Conservation (phyloP, 1,140 invertebrate species). For the Oscheius sp. region DNA sequence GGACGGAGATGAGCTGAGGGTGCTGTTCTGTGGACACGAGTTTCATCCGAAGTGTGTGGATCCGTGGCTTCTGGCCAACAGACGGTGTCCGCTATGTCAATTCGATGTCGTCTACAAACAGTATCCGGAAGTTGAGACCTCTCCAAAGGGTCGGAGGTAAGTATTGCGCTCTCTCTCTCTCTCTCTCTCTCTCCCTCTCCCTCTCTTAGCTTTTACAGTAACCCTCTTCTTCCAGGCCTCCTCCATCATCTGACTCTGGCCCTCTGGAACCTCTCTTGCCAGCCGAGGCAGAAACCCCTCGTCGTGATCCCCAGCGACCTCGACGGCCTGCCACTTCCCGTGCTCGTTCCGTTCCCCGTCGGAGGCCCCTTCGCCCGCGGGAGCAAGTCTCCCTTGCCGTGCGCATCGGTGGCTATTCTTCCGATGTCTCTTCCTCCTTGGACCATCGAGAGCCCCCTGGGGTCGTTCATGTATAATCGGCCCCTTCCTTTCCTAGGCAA, state of each 20-base stretch:
- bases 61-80: slow-evolving; percentile 44
- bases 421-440: slow-evolving; percentile 3
- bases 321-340: neutral
- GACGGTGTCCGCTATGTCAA: slow-evolving; percentile 62
- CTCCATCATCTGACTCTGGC: slow-evolving; percentile 3
- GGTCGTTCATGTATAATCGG: no score
- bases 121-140: slow-evolving; percentile 27
- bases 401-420: neutral
- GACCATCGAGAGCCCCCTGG: slow-evolving; percentile 2
- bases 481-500: neutral
- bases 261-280: neutral
- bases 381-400: slow-evolving; percentile 3
- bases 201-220: neutral
- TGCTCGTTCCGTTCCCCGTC: neutral
- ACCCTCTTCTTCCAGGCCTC: neutral
- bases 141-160: slow-evolving; percentile 7
- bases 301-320: neutral
- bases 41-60: slow-evolving; percentile 46
- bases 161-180: neutral
- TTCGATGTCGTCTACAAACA: slow-evolving; percentile 41
- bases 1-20: slow-evolving; percentile 49
- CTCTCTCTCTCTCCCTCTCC: no score
- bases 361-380: neutral
- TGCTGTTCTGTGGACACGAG: slow-evolving; percentile 49
- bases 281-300: neutral